Evolutionary conservation across 1,140 invertebrate genomes (phyloP).

Genomic region (Steinernema khuongi): DNA sequence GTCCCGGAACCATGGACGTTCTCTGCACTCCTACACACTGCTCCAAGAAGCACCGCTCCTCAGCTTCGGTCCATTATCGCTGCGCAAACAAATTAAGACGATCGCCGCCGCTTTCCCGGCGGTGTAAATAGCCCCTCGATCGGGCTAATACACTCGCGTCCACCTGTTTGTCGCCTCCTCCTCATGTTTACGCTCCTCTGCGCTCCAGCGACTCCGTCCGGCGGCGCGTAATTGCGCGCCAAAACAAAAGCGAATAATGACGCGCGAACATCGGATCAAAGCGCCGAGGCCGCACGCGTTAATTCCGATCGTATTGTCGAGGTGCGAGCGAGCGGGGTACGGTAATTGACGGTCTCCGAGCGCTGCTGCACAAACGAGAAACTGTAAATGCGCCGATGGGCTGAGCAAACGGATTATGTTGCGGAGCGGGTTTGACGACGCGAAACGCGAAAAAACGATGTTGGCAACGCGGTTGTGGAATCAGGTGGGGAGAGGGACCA

Average conservation of each 20-base stretch:
- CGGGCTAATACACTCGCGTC: too few species aligned
- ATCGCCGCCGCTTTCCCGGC: too few species aligned
- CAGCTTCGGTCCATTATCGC: too few species aligned
- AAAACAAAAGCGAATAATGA: constrained; percentile 13
- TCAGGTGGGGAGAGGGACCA: background rate
- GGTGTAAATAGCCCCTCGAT: too few species aligned
- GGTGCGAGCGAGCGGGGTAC: background rate
- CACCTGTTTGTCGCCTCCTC: background rate
- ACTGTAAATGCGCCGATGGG: background rate
- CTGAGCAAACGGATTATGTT: constrained; percentile 15
- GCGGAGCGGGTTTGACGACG: background rate
- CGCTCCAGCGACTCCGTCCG: background rate
- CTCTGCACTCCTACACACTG: too few species aligned
- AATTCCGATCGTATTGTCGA: background rate
- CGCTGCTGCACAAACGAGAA: background rate
- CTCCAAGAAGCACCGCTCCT: too few species aligned
- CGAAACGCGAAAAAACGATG: background rate
- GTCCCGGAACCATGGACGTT: too few species aligned
- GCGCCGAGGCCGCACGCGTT: background rate
- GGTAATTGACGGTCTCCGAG: background rate
- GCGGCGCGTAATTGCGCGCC: background rate
- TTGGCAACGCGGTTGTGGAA: background rate
- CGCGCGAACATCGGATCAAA: background rate
- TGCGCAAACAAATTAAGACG: too few species aligned
- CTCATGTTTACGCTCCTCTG: background rate